Evolutionary conservation across 2,888 invertebrate genomes (phyloP).

Genomic region (Luperina testacea): DNA sequence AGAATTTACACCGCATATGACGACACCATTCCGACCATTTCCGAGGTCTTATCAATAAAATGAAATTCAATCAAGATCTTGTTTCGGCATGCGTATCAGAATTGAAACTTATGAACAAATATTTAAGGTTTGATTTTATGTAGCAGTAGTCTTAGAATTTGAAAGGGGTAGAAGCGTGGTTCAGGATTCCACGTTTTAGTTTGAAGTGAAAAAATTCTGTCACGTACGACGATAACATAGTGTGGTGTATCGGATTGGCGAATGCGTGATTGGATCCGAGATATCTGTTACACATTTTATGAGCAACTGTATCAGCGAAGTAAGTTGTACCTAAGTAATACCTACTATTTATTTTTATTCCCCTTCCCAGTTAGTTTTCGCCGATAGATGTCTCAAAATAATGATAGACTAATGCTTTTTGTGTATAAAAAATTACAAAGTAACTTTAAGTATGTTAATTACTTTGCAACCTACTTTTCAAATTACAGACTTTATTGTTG

Average conservation of each 20-base stretch:
- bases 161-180: conserved; percentile 19
- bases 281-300: conserved; percentile 12
- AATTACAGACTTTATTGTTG: not conserved
- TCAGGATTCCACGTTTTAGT: conserved; percentile 42
- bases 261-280: conserved; percentile 27
- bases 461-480: not conserved
- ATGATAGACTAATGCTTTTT: no score
- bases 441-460: not conserved
- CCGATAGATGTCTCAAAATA: not conserved
- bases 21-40: conserved; percentile 27
- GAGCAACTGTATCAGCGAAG: not conserved
- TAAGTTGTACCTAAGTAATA: not conserved
- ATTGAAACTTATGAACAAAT: conserved; percentile 8
- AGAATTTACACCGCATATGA: conserved; percentile 34
- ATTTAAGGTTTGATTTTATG: conserved; percentile 20
- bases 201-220: conserved; percentile 44
- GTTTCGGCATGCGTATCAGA: not conserved
- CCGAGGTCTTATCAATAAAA: conserved; percentile 45
- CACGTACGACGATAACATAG: conserved; percentile 37
- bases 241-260: conserved; percentile 31
- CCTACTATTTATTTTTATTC: not conserved
- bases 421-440: not conserved
- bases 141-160: not conserved
- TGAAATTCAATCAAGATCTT: conserved; percentile 48
- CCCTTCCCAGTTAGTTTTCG: not conserved